Evolutionary conservation across 2,888 invertebrate species (phyloP), one percentile per base, ranked within the genome.

Genomic region (Teinopalpus imperialis): DNA sequence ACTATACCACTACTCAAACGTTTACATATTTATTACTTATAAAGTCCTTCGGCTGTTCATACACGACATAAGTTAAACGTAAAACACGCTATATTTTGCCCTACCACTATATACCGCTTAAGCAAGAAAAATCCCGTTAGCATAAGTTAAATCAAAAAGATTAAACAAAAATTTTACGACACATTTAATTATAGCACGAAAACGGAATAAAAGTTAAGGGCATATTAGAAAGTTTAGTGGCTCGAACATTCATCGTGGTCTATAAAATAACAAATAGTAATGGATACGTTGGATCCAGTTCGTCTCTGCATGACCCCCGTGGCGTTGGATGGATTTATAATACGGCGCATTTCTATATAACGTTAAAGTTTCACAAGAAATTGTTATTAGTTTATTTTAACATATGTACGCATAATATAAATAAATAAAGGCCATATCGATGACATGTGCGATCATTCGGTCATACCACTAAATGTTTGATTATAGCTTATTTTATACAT

Each of bases 281-380:
- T 35, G 29, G 35, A 34, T 7, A 21, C 14, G 20, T 27, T 18
- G 18, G 13, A 21, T 29, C 35, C 29, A 40, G 34, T 40, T 29
- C 6, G 37, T 26, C 6, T 18, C 40, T 29, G 16, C 10, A 6
- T 16, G 35, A 35, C 34, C 40, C 46, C 40, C 40, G 35, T 40
- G 27, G 40, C 29, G 40, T 13, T 21, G 3, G 32, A 40, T 12
- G 27, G 45, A 46, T 41, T 46, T 41, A 40, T 46, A 35, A 29
- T 23, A 41, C 21, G 35, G 12, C 10, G 31, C 29, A 34, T 37
- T 13, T 37, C 16, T 27, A 13, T 27, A 12, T 37, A n/a, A 27
- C 8, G 8, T 13, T 14, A 20, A 2, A 6, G 34, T 34, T 4
- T 10, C 26, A 39, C 24, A 39, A 45, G 12, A 40, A 34, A 45